These are phyloP conservation scores for Diceros bicornis DNA, from an alignment of 2,797 vertebrate genomes.

Conservation along the genomic window DNA sequence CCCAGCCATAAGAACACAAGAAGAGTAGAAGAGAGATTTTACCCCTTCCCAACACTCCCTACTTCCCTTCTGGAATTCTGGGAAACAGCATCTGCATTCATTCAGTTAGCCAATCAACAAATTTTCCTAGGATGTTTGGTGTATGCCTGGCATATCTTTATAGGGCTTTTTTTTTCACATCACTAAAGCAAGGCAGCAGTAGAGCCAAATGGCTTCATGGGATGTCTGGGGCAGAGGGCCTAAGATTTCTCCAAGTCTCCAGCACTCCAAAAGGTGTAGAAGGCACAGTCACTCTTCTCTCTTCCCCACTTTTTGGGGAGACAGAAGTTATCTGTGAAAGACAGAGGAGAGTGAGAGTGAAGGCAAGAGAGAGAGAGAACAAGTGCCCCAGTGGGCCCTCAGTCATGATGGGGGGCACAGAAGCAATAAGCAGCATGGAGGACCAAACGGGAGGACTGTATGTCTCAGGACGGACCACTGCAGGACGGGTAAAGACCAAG, in stretches of 20 bases:
- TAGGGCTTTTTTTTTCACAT: not conserved
- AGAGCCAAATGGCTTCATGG: not conserved
- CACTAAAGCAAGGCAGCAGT: not conserved
- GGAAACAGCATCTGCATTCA: not conserved
- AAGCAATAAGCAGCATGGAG: rapidly evolving
- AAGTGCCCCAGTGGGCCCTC: not conserved
- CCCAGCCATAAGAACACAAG: too few species aligned
- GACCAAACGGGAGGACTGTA: rapidly evolving
- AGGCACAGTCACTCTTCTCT: not conserved
- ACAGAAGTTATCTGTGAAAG: not conserved
- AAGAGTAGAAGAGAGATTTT: too few species aligned
- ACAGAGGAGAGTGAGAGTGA: not conserved
- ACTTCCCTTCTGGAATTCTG: not conserved
- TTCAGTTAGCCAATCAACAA: not conserved
- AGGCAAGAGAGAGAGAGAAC: not conserved
- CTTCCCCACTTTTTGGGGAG: not conserved
- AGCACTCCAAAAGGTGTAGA: not conserved
- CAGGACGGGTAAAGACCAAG: not conserved
- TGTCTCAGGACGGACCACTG: not conserved
- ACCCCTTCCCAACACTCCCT: not conserved
- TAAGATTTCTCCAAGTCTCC: not conserved
- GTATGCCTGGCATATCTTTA: not conserved
- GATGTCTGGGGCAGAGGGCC: not conserved
- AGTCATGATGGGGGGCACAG: not conserved
- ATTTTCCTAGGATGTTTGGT: not conserved